These are phyloP conservation scores for Entomobrya multifasciata DNA, from an alignment of 2,888 invertebrate genomes.

Conservation along the genomic window DNA sequence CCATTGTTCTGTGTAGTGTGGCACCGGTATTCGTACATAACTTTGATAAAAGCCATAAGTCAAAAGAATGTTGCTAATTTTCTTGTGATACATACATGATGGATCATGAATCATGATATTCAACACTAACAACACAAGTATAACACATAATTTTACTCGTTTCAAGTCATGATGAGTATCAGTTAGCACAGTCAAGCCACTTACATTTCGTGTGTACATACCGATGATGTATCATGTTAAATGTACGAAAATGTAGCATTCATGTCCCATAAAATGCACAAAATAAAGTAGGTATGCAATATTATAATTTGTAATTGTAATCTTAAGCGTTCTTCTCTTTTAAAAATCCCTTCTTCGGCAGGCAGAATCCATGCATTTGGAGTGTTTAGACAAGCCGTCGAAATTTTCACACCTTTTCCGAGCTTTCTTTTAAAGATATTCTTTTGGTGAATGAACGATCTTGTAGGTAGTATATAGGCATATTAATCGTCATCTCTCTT, in stretches of 20 bases:
- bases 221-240: too few relatives aligned
- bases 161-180: not conserved
- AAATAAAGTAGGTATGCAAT: not conserved
- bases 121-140: not conserved
- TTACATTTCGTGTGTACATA: too few relatives aligned
- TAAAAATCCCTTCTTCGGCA: not conserved
- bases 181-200: constrained; percentile 44
- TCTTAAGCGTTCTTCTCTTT: not conserved
- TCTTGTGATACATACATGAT: constrained; percentile 26
- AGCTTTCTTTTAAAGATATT: constrained; percentile 50
- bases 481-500: not conserved
- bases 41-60: constrained; percentile 34
- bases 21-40: not conserved
- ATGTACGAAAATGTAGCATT: too few relatives aligned
- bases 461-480: not conserved
- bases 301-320: constrained; percentile 19
- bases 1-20: not conserved
- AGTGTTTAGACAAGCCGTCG: not conserved
- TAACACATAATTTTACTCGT: constrained; percentile 9
- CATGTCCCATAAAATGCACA: not conserved
- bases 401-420: constrained; percentile 62
- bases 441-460: not conserved
- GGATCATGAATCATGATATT: not conserved
- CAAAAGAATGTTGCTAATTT: constrained; percentile 71
- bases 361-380: too few relatives aligned